These are phyloP conservation scores for Julus scanicus DNA, from an alignment of 2,888 invertebrate species.

Conservation along the genomic window DNA sequence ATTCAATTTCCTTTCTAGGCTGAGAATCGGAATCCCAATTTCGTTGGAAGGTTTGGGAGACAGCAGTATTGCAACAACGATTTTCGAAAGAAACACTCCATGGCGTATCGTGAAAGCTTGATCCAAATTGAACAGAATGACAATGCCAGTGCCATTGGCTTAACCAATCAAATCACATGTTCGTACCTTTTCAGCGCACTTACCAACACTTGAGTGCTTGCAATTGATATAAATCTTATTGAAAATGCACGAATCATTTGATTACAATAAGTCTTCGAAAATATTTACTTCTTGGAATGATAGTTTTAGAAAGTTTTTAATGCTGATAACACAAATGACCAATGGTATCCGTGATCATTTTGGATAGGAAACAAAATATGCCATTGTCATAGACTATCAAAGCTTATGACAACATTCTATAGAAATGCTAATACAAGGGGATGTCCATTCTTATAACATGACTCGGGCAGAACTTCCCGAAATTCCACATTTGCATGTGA, in stretches of 20 bases:
- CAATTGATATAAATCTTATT: neutral
- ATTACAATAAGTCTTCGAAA: neutral
- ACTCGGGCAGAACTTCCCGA: neutral
- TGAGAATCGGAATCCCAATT: conserved; percentile 17
- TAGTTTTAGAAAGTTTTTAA: no score
- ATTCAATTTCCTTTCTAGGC: conserved; percentile 40
- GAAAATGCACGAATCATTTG: neutral
- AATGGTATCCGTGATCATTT: no score
- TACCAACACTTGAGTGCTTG: neutral
- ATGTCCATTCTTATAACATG: no score
- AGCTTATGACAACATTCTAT: no score
- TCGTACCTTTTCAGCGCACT: neutral
- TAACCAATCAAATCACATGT: conserved; percentile 9
- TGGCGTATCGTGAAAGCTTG: neutral
- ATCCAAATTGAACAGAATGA: conserved; percentile 42
- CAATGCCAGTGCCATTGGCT: neutral
- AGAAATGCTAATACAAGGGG: no score
- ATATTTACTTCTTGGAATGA: neutral
- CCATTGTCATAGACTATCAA: no score
- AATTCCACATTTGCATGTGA: neutral
- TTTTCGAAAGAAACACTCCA: conserved; percentile 23
- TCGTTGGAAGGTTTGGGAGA: neutral
- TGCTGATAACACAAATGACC: no score
- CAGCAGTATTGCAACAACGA: neutral
- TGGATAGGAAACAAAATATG: no score